These are phyloP conservation scores for Carterocephalus palaemon DNA, from an alignment of 2,888 invertebrate genomes.

Conservation along the genomic window DNA sequence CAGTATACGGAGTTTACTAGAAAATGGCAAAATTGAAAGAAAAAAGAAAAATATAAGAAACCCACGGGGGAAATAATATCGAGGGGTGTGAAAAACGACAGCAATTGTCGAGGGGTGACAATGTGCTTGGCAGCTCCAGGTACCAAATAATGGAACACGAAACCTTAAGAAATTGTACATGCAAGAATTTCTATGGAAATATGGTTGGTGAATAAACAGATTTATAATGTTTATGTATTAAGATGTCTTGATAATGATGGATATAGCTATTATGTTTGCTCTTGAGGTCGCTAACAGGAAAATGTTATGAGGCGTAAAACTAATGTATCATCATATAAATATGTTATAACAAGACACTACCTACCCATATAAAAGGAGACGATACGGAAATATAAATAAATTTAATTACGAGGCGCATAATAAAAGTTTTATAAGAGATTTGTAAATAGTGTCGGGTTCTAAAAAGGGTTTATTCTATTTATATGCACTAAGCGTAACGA, in stretches of 20 bases:
- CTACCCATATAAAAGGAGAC: slow-evolving; percentile 10
- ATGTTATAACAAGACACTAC: slow-evolving; percentile 15
- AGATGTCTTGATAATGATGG: slow-evolving; percentile 11
- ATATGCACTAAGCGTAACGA: slow-evolving; percentile 49
- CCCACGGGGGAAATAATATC: slow-evolving; percentile 25
- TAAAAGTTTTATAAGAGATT: slow-evolving; percentile 22
- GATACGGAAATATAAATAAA: slow-evolving; percentile 22
- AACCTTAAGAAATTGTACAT: slow-evolving; percentile 5
- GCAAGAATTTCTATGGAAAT: not conserved
- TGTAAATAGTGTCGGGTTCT: slow-evolving; percentile 19
- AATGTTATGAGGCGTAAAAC: slow-evolving; percentile 29
- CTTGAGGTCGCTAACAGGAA: slow-evolving; percentile 29
- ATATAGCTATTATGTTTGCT: slow-evolving; percentile 5
- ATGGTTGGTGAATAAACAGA: not conserved
- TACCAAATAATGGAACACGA: slow-evolving; percentile 39
- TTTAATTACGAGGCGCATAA: slow-evolving; percentile 17
- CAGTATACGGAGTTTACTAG: no score
- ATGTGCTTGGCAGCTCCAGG: slow-evolving; percentile 55
- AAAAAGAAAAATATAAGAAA: slow-evolving; percentile 17
- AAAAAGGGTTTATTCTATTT: slow-evolving; percentile 40
- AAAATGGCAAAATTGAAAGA: no score
- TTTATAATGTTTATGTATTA: slow-evolving; percentile 1
- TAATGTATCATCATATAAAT: slow-evolving; percentile 20
- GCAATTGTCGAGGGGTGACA: slow-evolving; percentile 46
- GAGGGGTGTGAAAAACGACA: slow-evolving; percentile 39